Evolutionary conservation across 1,140 invertebrate genomes (phyloP), one percentile per base, ranked within the genome.

Genomic region (Pseudomyrmex dendroicus): DNA sequence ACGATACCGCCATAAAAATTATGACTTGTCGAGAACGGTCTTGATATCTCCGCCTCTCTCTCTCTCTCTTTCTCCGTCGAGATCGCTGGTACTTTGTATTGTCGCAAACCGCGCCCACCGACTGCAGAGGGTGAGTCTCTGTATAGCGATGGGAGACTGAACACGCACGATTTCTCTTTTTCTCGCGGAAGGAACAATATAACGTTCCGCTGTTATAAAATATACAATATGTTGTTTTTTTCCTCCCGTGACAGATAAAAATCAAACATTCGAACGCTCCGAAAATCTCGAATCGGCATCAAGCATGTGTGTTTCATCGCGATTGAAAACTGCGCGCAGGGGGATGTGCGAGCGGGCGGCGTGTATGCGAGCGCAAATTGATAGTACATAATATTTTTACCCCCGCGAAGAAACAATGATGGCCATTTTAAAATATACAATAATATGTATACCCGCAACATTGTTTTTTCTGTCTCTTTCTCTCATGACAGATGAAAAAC

Each of bases 1-100:
- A 86, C 84, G 78, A 93, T 92, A 20, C 95, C 90, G 22, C 95
- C 90, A 54, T 95, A 87, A 10, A 91, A 85, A 89, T 96, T 96
- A 86, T 95, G 95, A 73, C 91, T 35, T 87, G 35, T 94, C 48
- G 9, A 92, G 63, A 35, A 92, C 91, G 17, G 80, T 82, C 46
- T 70, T 66, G 61, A 91, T 90, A 70, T 92, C 91, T 13, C 35
- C 35, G 35, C 35, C 35, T 35, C 35, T 35, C 4, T 35, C 35
- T 35, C 35, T 35, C 5, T 35, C 5, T 35, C 5, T 35, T 5
- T 35, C 5, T 35, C 44, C 13, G 12, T 86, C 76, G 15, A 92
- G 84, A 62, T 91, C 85, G 1, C 54, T 66, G 35, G 15, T 82
- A 84, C 17, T 88, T 76, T 2, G 87, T 52, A 8, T 86, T 62